phyloP scores from a whole-genome alignment of 2,113 vertebrate genomes.

The Gallinago paraguaiae region DNA sequence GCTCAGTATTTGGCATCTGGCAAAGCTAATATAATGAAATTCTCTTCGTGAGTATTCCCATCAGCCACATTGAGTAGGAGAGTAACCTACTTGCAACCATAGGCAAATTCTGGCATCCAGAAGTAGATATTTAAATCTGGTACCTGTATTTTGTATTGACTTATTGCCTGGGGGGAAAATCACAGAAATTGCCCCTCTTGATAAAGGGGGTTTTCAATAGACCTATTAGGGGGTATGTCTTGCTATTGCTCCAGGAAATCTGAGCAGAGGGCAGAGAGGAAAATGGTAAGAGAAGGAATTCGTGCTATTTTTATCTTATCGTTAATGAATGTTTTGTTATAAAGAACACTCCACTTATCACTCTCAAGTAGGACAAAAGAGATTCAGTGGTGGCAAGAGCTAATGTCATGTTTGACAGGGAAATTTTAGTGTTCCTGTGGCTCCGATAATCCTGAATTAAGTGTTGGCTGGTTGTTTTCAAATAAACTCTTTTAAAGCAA shows the following conservation, averaged over 20 bases:
- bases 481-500: background rate
- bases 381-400: background rate
- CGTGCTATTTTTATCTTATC: constrained; percentile 43
- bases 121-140: background rate
- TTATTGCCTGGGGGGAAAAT: background rate
- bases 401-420: constrained; percentile 33
- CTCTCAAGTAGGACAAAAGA: constrained; percentile 33
- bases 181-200: background rate
- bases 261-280: background rate
- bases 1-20: background rate
- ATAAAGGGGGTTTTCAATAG: background rate
- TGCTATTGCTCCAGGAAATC: background rate
- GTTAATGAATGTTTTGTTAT: constrained; percentile 31
- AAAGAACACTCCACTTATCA: constrained; percentile 37
- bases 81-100: background rate
- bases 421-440: background rate
- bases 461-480: background rate
- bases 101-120: background rate
- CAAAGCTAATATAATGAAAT: background rate
- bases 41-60: background rate
- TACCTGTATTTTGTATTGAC: background rate
- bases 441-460: constrained; percentile 35
- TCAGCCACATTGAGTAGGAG: background rate
- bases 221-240: background rate
- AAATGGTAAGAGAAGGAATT: constrained; percentile 10